phyloP scores from a whole-genome alignment of 2,113 vertebrate species.

The Galemys pyrenaicus region DNA sequence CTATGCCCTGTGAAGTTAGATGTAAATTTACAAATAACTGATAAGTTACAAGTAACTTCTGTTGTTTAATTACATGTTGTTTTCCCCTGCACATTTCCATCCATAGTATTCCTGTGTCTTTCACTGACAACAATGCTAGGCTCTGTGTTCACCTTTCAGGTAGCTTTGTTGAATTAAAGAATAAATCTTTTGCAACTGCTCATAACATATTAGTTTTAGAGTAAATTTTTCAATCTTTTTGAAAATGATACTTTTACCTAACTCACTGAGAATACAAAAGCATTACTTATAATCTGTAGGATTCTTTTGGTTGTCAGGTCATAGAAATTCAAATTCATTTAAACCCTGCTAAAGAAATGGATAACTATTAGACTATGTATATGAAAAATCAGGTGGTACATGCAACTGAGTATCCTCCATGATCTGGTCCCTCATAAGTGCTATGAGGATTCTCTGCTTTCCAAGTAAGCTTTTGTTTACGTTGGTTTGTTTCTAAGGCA shows the following conservation, averaged over 20 bases:
- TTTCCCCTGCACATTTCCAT: not conserved
- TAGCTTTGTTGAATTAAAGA: not conserved
- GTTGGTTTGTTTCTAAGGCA: not conserved
- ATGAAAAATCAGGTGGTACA: not conserved
- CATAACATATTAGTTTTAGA: not conserved
- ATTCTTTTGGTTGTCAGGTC: not conserved
- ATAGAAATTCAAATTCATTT: not conserved
- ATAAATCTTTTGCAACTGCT: not conserved
- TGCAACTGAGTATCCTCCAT: not conserved
- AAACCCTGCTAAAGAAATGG: not conserved
- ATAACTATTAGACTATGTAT: not conserved
- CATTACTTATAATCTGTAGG: not conserved
- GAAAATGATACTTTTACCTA: not conserved
- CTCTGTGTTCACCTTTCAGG: not conserved
- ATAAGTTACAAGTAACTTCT: not conserved
- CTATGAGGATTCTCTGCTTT: not conserved
- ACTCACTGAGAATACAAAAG: not conserved
- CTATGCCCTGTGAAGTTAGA: not conserved
- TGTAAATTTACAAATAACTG: not conserved
- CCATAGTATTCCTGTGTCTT: not conserved
- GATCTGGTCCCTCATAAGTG: not conserved
- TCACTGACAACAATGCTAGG: not conserved
- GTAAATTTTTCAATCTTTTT: not conserved
- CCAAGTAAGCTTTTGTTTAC: not conserved
- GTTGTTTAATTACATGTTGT: not conserved